phyloP scores from a whole-genome alignment of 2,797 vertebrate species.

The Tangara arthus region DNA sequence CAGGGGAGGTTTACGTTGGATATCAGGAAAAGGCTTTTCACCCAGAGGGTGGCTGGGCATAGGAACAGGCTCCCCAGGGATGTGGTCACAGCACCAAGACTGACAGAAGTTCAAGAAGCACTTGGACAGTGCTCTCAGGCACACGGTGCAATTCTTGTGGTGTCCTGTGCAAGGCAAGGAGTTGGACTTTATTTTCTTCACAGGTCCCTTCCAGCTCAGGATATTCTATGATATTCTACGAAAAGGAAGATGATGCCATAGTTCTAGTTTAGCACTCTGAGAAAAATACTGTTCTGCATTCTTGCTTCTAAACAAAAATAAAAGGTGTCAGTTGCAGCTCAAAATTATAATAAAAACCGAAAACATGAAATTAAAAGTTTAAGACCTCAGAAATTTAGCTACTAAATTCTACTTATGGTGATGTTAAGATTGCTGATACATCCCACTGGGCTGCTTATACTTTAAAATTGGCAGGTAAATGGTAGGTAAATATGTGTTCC shows the following conservation, averaged over 20 bases:
- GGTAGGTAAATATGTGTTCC: neutral
- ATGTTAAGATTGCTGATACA: neutral
- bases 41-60: neutral
- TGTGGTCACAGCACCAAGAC: neutral
- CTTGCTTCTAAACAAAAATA: neutral
- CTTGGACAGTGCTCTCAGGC: neutral
- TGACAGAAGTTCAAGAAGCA: neutral
- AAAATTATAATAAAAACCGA: neutral
- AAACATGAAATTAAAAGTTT: neutral
- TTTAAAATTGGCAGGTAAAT: neutral
- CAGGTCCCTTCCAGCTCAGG: neutral
- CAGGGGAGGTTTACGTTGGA: neutral
- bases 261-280: neutral
- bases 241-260: neutral
- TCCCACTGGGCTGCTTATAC: neutral
- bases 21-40: neutral
- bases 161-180: neutral
- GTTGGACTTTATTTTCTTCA: rapidly evolving
- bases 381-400: neutral
- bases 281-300: neutral
- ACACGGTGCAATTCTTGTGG: neutral
- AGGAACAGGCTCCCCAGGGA: neutral
- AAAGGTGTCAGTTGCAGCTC: neutral
- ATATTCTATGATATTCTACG: neutral
- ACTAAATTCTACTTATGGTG: neutral